These are phyloP conservation scores for Dryobotodes eremita DNA, from an alignment of 2,888 invertebrate species.

Conservation along the genomic window DNA sequence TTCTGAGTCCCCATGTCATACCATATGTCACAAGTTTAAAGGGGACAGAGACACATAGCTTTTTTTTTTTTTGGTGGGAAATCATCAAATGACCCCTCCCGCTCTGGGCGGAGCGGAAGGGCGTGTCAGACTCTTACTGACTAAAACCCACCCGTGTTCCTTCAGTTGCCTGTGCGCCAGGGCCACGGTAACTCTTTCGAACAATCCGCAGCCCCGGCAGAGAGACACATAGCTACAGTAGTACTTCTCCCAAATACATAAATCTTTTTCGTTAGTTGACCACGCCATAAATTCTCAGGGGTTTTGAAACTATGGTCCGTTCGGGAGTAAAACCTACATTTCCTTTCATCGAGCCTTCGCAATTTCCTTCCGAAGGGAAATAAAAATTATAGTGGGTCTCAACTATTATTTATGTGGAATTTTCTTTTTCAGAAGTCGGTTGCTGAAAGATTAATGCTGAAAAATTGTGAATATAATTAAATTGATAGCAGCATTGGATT, in stretches of 20 bases:
- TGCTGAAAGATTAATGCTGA: not conserved
- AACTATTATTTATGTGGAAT: not conserved
- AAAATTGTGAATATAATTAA: not conserved
- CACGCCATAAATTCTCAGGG: conserved; percentile 43
- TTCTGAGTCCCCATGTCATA: not conserved
- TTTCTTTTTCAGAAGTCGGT: not conserved
- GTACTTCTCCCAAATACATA: conserved; percentile 38
- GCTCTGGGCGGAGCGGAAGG: too few species aligned
- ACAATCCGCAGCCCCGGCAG: too few species aligned
- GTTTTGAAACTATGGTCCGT: conserved; percentile 31
- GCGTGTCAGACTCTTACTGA: too few species aligned
- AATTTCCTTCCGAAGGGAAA: conserved; percentile 20
- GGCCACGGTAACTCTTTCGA: too few species aligned
- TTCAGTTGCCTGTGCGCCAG: too few species aligned
- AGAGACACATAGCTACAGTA: not conserved
- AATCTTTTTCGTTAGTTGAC: conserved; percentile 47
- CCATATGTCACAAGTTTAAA: conserved; percentile 9
- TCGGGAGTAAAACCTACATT: conserved; percentile 46
- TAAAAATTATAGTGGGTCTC: conserved; percentile 26
- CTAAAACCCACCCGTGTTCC: too few species aligned
- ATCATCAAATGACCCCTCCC: too few species aligned
- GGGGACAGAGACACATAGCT: not conserved
- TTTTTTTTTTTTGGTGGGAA: too few species aligned
- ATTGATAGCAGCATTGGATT: not conserved
- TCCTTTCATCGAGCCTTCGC: conserved; percentile 22